Evolutionary conservation across 2,797 vertebrate species (phyloP), one percentile per base, ranked within the genome.

Genomic region (Syngnathus acus): DNA sequence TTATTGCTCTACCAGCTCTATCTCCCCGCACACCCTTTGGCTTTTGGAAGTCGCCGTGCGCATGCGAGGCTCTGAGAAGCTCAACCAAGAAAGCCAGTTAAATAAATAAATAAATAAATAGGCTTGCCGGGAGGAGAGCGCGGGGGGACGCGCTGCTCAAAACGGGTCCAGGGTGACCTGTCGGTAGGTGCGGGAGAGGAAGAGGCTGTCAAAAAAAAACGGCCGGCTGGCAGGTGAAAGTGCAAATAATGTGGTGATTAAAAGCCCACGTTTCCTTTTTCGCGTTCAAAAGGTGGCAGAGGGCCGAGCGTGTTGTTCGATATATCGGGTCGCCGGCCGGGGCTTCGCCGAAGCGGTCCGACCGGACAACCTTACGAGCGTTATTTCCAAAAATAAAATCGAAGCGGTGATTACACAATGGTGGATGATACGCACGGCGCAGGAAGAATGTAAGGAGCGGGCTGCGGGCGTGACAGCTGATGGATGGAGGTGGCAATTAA

Each of bases 1-100:
- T 92, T 93, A 92, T 92, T 93, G 90, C 92, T 90, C 88, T 88
- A 83, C 87, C 86, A 81, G 76, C 85, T 81, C 78, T 79, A 83
- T 86, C 88, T 82, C 71, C 76, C 73, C 68, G 40, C 55, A 6
- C 68, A 72, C 75, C 68, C 78, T 58, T 57, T 78, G 78, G 78
- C 85, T 90, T 90, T 60, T 90, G 87, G 89, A 92, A 91, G 83
- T 69, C 71, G 65, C 4, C 23, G 76, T 77, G 74, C 71, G 69
- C 70, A 82, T 65, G 71, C 72, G 14, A 47, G 76, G 65, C 79
- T 86, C 79, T 77, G 71, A 85, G 76, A 80, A 79, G 67, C 70
- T 71, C 74, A 74, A 83, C 78, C 72, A 70, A 79, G 78, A 79
- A 81, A 78, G 72, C 64, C 59, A 42, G 70, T 50, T 71, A 65